A percentile compares a stretch with the other conserved stretches of the same genome.
Evolutionary conservation across 2,888 invertebrate genomes (phyloP).

Genomic region (Aproaerema taeniolella): DNA sequence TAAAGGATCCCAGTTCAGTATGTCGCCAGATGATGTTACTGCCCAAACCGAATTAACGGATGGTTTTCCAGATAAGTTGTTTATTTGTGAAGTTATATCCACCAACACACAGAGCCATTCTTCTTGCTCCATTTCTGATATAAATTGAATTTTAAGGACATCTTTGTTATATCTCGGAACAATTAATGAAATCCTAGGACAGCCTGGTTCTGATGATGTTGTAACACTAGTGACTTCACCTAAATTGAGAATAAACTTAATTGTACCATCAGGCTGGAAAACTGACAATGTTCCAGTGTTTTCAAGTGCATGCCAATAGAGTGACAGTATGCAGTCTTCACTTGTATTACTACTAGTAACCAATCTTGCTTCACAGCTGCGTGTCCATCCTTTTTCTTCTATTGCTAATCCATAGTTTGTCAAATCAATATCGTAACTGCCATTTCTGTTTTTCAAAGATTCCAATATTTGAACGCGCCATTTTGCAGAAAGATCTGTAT

Average conservation of each 20-base stretch:
- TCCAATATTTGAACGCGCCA: slow-evolving; percentile 87
- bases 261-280: slow-evolving; percentile 86
- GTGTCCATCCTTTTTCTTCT: slow-evolving; percentile 91
- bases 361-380: slow-evolving; percentile 87
- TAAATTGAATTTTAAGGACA: slow-evolving; percentile 86
- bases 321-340: slow-evolving; percentile 87
- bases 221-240: slow-evolving; percentile 87
- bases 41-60: slow-evolving; percentile 87
- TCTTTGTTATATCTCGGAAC: slow-evolving; percentile 79
- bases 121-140: slow-evolving; percentile 90
- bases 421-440: slow-evolving; percentile 65
- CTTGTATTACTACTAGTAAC: slow-evolving; percentile 72
- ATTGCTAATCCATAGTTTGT: slow-evolving; percentile 85
- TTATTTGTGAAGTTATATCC: slow-evolving; percentile 85
- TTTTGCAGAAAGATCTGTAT: slow-evolving; percentile 81
- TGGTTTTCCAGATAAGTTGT: slow-evolving; percentile 83
- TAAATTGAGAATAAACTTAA: slow-evolving; percentile 84
- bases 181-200: slow-evolving; percentile 85
- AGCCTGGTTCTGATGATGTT: slow-evolving; percentile 88
- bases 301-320: slow-evolving; percentile 88
- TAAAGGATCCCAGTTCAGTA: slow-evolving; percentile 87
- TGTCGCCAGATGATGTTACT: slow-evolving; percentile 86
- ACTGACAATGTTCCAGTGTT: slow-evolving; percentile 86
- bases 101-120: slow-evolving; percentile 92
- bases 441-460: slow-evolving; percentile 79